phyloP scores from a whole-genome alignment of 1,140 invertebrate genomes.

The Octopus bimaculoides region DNA sequence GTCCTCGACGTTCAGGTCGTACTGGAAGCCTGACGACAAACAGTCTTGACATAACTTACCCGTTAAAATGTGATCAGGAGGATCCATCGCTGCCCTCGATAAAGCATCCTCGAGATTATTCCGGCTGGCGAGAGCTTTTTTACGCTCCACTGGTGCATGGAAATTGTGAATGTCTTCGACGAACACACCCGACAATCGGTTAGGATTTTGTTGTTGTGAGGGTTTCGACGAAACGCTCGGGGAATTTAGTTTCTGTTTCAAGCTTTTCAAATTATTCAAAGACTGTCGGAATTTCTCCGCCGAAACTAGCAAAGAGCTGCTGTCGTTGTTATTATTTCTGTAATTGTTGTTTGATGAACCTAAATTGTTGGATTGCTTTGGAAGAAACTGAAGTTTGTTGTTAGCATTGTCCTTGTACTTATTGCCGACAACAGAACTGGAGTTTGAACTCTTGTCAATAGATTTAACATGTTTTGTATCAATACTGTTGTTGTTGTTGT shows the following conservation, averaged over 20 bases:
- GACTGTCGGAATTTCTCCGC: background rate
- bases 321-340: background rate
- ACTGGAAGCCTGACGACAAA: slow-evolving; percentile 12
- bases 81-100: background rate
- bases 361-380: too few relatives aligned
- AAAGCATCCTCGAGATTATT: background rate
- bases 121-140: background rate
- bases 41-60: slow-evolving; percentile 15
- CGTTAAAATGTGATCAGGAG: background rate
- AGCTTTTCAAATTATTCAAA: background rate
- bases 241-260: background rate
- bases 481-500: too few relatives aligned
- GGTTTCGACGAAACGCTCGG: background rate
- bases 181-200: background rate
- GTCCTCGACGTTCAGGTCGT: slow-evolving; percentile 14
- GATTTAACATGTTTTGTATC: too few relatives aligned
- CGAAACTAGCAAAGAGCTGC: background rate
- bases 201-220: background rate
- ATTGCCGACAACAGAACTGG: too few relatives aligned
- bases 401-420: too few relatives aligned
- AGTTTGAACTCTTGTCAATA: too few relatives aligned
- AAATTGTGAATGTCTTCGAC: slow-evolving; percentile 10
- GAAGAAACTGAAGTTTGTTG: too few relatives aligned
- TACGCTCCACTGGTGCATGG: background rate
- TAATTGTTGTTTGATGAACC: too few relatives aligned